Conservation (phyloP, 2,113 vertebrate genomes). For the Rana temporaria region DNA sequence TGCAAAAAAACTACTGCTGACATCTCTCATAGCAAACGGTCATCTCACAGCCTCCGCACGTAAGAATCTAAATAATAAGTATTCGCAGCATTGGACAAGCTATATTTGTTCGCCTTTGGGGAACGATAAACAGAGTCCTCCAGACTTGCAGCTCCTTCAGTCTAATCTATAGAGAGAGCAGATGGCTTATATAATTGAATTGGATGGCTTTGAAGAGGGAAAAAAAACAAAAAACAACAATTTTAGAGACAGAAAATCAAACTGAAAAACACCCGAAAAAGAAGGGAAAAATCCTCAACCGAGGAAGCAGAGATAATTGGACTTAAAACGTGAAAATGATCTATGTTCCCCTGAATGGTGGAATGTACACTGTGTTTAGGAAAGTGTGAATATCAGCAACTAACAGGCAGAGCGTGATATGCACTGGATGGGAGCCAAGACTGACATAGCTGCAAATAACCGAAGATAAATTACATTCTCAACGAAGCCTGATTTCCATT, state of each 20-base stretch:
- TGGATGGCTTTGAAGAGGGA: slow-evolving; percentile 20
- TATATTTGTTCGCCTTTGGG: neutral
- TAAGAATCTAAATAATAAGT: neutral
- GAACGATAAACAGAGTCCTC: neutral
- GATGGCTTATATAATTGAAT: slow-evolving; percentile 10
- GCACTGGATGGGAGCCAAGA: neutral
- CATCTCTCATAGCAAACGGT: neutral
- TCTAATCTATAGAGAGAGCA: slow-evolving; percentile 19
- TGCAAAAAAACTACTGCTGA: neutral
- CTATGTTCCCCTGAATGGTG: neutral
- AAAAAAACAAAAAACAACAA: neutral
- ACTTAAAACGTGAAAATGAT: slow-evolving; percentile 2
- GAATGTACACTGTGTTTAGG: neutral
- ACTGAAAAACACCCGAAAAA: neutral
- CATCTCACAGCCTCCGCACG: neutral
- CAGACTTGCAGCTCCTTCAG: neutral
- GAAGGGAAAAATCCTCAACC: neutral
- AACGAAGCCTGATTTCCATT: neutral
- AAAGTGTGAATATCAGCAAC: slow-evolving; percentile 2
- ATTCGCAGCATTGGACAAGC: neutral
- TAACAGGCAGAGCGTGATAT: neutral
- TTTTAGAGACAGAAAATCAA: neutral
- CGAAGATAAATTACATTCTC: neutral
- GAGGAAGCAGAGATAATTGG: neutral
- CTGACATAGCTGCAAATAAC: neutral